Percentiles rank a stretch among this genome's conserved stretches.
phyloP scores from a whole-genome alignment of 2,888 invertebrate genomes.

The Oasisia sp. region DNA sequence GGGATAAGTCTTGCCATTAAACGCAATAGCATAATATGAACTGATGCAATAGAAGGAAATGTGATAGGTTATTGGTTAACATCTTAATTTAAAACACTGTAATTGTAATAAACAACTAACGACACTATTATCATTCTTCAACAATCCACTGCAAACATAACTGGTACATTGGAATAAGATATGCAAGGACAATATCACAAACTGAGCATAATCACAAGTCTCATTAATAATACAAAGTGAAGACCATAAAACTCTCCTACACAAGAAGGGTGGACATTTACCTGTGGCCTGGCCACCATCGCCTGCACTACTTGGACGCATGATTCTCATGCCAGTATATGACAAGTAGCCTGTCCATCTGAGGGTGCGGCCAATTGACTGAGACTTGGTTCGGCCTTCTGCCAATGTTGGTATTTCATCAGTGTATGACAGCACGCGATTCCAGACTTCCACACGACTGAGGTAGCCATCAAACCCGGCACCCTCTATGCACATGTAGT shows the following conservation, averaged over 20 bases:
- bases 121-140: neutral
- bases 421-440: neutral
- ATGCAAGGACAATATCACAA: neutral
- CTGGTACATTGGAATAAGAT: no score
- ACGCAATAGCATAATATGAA: neutral
- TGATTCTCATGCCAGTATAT: neutral
- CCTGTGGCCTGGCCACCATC: neutral
- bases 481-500: neutral
- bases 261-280: neutral
- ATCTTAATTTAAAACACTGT: no score
- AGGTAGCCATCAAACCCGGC: slow-evolving; percentile 22
- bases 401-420: neutral
- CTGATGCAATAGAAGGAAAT: neutral
- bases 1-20: neutral
- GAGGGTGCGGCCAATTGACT: neutral
- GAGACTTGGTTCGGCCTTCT: neutral
- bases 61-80: no score
- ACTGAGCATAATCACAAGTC: neutral
- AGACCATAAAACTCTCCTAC: neutral
- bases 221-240: neutral
- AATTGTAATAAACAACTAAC: neutral
- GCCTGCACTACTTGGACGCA: neutral
- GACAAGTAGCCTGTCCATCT: neutral
- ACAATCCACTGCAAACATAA: no score
- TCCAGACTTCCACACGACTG: slow-evolving; percentile 24